A percentile compares a stretch with the other conserved stretches of the same genome.
Conservation (phyloP, 2,888 invertebrate genomes). For the Phaonia tiefii region DNA sequence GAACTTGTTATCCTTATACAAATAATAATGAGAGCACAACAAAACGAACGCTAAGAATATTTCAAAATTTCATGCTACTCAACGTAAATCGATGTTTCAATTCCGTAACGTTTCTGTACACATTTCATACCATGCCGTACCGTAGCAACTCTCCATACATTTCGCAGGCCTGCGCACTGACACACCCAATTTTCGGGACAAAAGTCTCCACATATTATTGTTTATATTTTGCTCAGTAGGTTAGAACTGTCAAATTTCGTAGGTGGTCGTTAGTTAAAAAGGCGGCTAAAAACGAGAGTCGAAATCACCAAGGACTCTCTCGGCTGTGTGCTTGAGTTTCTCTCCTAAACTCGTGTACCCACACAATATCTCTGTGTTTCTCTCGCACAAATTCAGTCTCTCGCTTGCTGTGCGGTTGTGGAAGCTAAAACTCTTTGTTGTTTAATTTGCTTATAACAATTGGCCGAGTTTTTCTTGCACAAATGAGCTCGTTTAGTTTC, state of each 20-base stretch:
- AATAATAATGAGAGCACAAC: constrained; percentile 49
- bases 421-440: constrained; percentile 41
- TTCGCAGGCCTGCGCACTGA: constrained; percentile 45
- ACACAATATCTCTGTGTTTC: neutral
- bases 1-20: constrained; percentile 57
- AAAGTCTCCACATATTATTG: constrained; percentile 43
- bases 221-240: constrained; percentile 58
- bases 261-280: constrained; percentile 51
- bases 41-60: constrained; percentile 1
- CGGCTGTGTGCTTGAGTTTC: neutral
- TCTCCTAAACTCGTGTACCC: neutral
- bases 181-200: constrained; percentile 42
- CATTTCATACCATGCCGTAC: neutral
- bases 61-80: constrained; percentile 13
- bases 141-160: constrained; percentile 33
- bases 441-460: constrained; percentile 60
- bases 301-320: constrained; percentile 12
- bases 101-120: neutral
- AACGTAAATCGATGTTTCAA: neutral
- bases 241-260: constrained; percentile 66
- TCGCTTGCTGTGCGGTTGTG: neutral
- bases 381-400: neutral
- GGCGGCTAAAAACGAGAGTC: constrained; percentile 52
- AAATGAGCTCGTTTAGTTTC: constrained; percentile 71
- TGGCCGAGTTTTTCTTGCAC: constrained; percentile 69